phyloP scores from a whole-genome alignment of 2,797 vertebrate species.

The Gymnothorax reevesii region DNA sequence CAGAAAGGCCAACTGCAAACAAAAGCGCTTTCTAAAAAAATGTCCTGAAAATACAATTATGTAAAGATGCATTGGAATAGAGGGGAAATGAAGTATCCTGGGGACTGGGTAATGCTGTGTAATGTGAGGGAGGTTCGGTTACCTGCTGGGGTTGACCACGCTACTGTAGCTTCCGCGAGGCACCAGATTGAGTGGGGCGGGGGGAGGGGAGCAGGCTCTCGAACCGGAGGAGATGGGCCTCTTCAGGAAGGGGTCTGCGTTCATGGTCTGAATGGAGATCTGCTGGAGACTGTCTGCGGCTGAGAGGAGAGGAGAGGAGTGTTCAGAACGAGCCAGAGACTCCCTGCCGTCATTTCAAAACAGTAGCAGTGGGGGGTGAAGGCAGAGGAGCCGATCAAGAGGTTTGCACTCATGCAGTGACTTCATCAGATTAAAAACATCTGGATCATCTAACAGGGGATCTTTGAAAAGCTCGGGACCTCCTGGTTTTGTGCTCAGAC shows the following conservation, averaged over 20 bases:
- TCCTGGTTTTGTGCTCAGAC: too few species aligned
- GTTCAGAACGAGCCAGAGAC: neutral
- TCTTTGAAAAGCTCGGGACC: too few species aligned
- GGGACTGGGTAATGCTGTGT: neutral
- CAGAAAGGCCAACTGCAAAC: too few species aligned
- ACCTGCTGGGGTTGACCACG: conserved; percentile 54
- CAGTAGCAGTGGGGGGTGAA: neutral
- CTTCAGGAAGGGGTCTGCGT: conserved; percentile 82
- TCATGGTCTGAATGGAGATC: conserved; percentile 82
- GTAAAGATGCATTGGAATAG: too few species aligned
- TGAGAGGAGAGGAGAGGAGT: conserved; percentile 38
- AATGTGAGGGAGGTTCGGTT: neutral
- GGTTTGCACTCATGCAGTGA: neutral
- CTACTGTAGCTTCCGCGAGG: conserved; percentile 88
- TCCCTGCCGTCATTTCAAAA: neutral
- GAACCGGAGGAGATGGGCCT: conserved; percentile 75
- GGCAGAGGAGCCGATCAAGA: neutral
- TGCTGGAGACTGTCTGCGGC: conserved; percentile 83
- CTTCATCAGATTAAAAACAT: neutral
- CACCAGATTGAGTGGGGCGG: conserved; percentile 70
- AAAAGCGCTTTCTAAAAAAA: too few species aligned
- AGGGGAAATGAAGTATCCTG: too few species aligned
- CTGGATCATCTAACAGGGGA: neutral
- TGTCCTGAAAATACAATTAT: too few species aligned
- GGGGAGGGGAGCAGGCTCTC: conserved; percentile 83